Conservation (phyloP, 2,888 invertebrate genomes). For the Callimorpha dominula region DNA sequence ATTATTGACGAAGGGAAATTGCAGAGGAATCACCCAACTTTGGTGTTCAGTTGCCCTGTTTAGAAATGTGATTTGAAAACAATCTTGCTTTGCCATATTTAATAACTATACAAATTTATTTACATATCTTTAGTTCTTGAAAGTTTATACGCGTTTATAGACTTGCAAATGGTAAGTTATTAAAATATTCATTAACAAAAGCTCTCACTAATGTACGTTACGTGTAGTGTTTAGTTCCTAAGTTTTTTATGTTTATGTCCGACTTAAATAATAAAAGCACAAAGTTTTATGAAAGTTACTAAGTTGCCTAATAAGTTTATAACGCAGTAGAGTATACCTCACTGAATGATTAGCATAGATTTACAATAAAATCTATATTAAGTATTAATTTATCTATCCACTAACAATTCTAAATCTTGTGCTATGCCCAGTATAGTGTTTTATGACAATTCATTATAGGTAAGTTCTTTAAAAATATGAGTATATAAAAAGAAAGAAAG, state of each 20-base stretch:
- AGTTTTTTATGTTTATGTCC: background rate
- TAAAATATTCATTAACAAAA: background rate
- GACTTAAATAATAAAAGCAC: background rate
- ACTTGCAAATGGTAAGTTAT: background rate
- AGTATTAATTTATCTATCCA: background rate
- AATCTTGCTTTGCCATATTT: background rate
- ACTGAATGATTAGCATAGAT: background rate
- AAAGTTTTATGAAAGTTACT: background rate
- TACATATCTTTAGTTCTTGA: background rate
- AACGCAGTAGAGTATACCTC: background rate
- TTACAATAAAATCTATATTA: background rate
- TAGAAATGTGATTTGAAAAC: background rate
- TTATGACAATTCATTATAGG: background rate
- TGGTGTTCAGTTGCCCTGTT: background rate
- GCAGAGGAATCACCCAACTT: background rate
- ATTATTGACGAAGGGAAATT: slow-evolving; percentile 51
- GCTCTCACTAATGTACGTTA: no score
- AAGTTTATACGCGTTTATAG: background rate
- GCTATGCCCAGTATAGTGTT: background rate
- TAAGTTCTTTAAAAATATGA: background rate
- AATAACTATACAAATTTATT: background rate
- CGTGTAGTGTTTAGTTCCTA: background rate
- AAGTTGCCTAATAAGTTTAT: background rate
- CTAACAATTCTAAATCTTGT: background rate
- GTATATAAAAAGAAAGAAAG: no score